phyloP scores from a whole-genome alignment of 2,113 vertebrate species.

The Parus major region DNA sequence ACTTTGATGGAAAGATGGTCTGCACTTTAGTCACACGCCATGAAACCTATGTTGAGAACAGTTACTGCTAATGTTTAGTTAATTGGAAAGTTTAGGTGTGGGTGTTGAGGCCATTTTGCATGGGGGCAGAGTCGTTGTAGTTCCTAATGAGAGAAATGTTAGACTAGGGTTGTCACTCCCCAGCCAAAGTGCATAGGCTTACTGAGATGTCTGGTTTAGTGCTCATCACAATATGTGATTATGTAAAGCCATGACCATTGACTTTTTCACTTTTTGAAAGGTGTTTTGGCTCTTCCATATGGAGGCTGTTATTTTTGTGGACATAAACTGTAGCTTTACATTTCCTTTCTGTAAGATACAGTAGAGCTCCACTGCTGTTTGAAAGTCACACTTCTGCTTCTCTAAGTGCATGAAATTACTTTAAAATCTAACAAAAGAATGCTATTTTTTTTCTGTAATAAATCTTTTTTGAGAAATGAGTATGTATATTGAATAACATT shows the following conservation, averaged over 20 bases:
- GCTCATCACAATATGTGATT: background rate
- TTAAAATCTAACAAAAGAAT: background rate
- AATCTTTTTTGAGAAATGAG: background rate
- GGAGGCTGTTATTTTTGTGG: background rate
- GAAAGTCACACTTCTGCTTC: background rate
- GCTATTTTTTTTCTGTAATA: background rate
- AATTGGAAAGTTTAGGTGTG: background rate
- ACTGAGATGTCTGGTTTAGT: background rate
- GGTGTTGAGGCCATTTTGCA: background rate
- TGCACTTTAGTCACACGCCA: background rate
- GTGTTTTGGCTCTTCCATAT: background rate
- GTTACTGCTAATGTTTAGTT: background rate
- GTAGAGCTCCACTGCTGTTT: background rate
- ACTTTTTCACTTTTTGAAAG: background rate
- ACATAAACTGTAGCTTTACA: background rate
- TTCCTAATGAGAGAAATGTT: background rate
- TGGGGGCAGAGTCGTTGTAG: accelerated
- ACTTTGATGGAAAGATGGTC: background rate
- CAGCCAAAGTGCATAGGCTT: background rate
- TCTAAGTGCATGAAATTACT: background rate
- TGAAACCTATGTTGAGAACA: background rate
- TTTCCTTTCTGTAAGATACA: background rate
- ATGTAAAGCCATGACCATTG: background rate
- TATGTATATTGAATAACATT: background rate
- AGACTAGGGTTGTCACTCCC: background rate